These are phyloP conservation scores for Heliconius hewitsoni DNA, from an alignment of 1,140 invertebrate genomes.

Conservation along the genomic window DNA sequence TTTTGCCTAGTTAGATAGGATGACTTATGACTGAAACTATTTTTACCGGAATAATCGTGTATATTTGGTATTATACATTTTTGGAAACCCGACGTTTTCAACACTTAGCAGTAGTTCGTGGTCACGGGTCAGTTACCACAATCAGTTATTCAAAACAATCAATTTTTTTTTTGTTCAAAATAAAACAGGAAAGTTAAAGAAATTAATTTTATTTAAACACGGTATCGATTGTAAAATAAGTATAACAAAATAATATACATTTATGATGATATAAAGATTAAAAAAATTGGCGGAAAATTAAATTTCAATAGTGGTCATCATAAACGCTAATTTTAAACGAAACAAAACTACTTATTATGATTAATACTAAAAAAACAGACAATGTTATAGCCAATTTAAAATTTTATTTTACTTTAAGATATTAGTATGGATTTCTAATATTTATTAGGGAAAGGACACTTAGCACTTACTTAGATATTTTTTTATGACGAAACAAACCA, in stretches of 20 bases:
- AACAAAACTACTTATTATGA: neutral
- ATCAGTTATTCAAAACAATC: too few relatives aligned
- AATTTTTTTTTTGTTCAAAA: neutral
- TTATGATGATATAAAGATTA: neutral
- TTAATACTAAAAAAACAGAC: neutral
- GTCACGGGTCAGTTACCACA: too few relatives aligned
- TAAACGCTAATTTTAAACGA: neutral
- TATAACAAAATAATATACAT: neutral
- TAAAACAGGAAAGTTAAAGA: neutral
- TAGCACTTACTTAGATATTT: neutral
- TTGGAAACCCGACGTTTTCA: too few relatives aligned
- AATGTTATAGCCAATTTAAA: neutral
- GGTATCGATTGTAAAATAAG: neutral
- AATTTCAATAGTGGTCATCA: neutral
- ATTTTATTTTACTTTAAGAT: too few relatives aligned
- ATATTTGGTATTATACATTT: too few relatives aligned
- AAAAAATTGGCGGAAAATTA: neutral
- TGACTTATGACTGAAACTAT: too few relatives aligned
- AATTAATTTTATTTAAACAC: constrained; percentile 9
- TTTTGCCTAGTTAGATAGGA: too few relatives aligned
- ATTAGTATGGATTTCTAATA: neutral
- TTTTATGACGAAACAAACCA: neutral
- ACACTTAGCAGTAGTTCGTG: too few relatives aligned
- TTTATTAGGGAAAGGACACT: constrained; percentile 3
- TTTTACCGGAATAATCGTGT: too few relatives aligned